Base-by-base conservation (phyloP, 2,888 invertebrate genomes). In the Allacma fusca region DNA sequence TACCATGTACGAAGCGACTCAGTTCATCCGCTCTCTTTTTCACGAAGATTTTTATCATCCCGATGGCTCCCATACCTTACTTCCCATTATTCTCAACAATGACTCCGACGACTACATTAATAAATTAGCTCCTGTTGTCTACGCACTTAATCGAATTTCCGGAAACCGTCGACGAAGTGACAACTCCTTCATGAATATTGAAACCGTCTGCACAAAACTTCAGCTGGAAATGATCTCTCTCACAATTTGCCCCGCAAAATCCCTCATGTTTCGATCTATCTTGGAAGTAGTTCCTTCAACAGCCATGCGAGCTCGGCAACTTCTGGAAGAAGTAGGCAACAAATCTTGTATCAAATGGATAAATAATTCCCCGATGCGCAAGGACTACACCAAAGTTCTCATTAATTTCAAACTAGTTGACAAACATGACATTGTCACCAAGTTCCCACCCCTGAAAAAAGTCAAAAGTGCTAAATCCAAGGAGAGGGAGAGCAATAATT, bases 301-400 rank as follows among this genome's bases (percentile, higher is more conserved):
- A 2, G 78, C 75, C 1, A 44, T 64, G 0, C 21, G 34, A 64
- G 79, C 75, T 0, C 29, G 68, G 13, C 24, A 69, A 19, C 75
- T 80, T 12, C n/a, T 81, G 34, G 73, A 76, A 26, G 74, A 77
- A 26, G 40, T 79, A 2, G 44, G 72, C 13, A 34, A 29, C n/a
- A 74, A 74, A 40, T 69, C 40, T 28, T 70, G 50, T 13, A 75
- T 83, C 65, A 76, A 79, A 29, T 83, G 83, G 83, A 77, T 81
- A 0, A 83, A 82, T 73, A 80, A 83, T 76, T 83, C 83, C 9
- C 76, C 79, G 13, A 78, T 83, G 69, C 77, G 80, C 34, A 75
- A 80, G 24, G 83, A 83, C 65, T 82, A 77, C 67, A 78, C 79
- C 21, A 76, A 76, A 4, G 78, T 82, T 21, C 24, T 83, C n/a